phyloP scores from a whole-genome alignment of 2,113 vertebrate genomes.

The Tupaia tana region DNA sequence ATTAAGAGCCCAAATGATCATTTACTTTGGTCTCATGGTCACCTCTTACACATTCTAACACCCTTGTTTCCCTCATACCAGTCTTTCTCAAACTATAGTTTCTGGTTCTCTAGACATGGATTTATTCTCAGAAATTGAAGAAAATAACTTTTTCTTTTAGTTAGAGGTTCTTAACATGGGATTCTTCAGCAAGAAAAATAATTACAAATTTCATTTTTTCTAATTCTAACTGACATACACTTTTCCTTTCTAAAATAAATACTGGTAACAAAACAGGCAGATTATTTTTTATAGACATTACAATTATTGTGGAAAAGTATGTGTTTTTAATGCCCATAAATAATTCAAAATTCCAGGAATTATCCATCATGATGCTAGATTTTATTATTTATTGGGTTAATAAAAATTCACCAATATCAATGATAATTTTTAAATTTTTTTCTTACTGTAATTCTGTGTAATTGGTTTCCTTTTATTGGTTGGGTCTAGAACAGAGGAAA shows the following conservation, averaged over 20 bases:
- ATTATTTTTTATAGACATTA: background rate
- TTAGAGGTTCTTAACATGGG: background rate
- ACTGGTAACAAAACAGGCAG: background rate
- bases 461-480: background rate
- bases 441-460: background rate
- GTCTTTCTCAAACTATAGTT: background rate
- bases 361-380: background rate
- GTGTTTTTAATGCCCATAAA: background rate
- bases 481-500: conserved; percentile 14
- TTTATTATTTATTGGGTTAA: background rate
- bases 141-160: background rate
- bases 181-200: conserved; percentile 17
- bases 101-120: background rate
- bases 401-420: background rate
- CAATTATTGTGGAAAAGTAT: background rate
- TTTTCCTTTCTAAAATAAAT: conserved; percentile 44
- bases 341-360: background rate
- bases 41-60: background rate
- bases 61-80: background rate
- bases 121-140: background rate
- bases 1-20: background rate
- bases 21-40: background rate
- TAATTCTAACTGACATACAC: conserved; percentile 10
- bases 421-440: background rate
- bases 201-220: background rate